Conservation (phyloP, 1,140 invertebrate genomes). For the Nylanderia fulva region DNA sequence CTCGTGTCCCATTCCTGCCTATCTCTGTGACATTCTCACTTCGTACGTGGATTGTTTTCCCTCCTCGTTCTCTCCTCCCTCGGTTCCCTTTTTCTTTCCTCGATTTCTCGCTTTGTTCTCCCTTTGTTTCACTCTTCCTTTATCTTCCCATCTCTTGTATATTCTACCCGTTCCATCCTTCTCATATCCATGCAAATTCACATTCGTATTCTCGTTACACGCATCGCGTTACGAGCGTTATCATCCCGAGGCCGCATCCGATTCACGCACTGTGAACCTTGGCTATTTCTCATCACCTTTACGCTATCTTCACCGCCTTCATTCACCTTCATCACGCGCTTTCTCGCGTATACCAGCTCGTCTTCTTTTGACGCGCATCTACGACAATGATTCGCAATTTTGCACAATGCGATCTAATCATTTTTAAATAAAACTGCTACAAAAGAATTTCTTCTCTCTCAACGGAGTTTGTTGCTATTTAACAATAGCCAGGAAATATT, state of each 20-base stretch:
- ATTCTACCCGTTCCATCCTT: neutral
- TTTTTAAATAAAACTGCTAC: neutral
- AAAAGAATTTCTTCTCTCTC: neutral
- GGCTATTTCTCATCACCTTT: slow-evolving; percentile 45
- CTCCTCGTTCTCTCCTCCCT: slow-evolving; percentile 17
- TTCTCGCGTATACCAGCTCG: slow-evolving; percentile 34
- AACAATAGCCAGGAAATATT: neutral
- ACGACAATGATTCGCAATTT: slow-evolving; percentile 63
- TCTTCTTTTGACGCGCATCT: slow-evolving; percentile 67
- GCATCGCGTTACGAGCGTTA: slow-evolving; percentile 31
- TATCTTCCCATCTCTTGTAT: slow-evolving; percentile 28
- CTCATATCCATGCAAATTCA: slow-evolving; percentile 12
- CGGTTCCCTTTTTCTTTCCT: slow-evolving; percentile 36
- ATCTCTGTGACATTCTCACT: slow-evolving; percentile 41
- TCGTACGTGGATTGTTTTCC: slow-evolving; percentile 47
- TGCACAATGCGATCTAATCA: slow-evolving; percentile 24
- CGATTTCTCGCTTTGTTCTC: slow-evolving; percentile 34
- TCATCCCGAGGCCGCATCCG: slow-evolving; percentile 24
- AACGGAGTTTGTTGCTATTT: neutral
- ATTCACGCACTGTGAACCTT: slow-evolving; percentile 43
- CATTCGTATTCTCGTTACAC: slow-evolving; percentile 29
- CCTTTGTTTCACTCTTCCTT: slow-evolving; percentile 14
- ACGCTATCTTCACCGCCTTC: slow-evolving; percentile 46
- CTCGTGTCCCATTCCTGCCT: slow-evolving; percentile 16
- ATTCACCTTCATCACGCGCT: slow-evolving; percentile 52